Base-by-base conservation (phyloP, 1,140 invertebrate genomes). In the Drosophila erecta region DNA sequence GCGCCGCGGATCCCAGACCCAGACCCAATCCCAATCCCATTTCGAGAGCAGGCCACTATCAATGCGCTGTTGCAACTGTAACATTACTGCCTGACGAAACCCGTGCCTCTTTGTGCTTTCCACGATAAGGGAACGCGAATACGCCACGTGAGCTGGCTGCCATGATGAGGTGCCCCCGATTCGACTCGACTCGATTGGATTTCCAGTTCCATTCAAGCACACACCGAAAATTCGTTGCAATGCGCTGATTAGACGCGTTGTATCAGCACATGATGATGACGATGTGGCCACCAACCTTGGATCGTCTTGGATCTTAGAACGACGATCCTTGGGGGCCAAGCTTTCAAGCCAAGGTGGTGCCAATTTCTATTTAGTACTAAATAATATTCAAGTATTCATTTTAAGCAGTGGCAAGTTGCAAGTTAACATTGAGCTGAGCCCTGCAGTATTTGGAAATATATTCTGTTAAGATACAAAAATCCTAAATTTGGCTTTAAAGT, bases 121-220 rank as follows among this genome's bases (percentile, higher is more conserved):
- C 17, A 14, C 35, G 81, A 86, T 86, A 86, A 86, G 78, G 53
- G 41, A 76, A 84, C 76, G 80, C 75, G 80, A 72, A 59, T 60
- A 33, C 79, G 76, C 80, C 80, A 84, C 80, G 76, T 84, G 80
- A 79, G 80, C 60, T 57, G 59, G 51, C 24, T 17, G 35, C 54
- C 37, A 61, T 20, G 59, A 61, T 20, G 59, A 8, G 37, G 40
- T 70, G 66, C 17, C 64, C 66, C 66, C 66, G 43, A 70, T 70
- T 70, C 60, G 46, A 33, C n/a, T n/a, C 66, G 41, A 70, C 67
- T 69, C 60, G 46, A 33, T 51, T 62, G 24, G 47, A 79, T 70
- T 24, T 24, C 24, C 24, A 24, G 22, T 40, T 38, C 27, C 27
- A 35, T 27, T 38, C 15, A n/a, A 35, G 14, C 33, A 10, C 40